A percentile compares a stretch with the other conserved stretches of the same genome.
Evolutionary conservation across 2,888 invertebrate species (phyloP).

Genomic region (Ophion slaviceki): DNA sequence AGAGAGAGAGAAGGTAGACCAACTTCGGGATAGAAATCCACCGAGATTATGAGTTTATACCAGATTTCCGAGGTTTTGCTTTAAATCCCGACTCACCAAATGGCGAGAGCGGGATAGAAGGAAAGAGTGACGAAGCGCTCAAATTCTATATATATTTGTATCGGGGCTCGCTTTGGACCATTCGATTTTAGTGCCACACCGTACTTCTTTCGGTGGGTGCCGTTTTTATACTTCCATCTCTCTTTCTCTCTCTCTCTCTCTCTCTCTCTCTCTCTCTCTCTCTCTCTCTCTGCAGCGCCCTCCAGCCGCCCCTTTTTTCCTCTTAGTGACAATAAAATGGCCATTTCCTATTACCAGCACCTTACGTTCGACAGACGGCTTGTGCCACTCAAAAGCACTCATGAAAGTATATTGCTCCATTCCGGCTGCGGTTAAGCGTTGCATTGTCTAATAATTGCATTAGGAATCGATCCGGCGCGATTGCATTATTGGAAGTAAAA

Average conservation of each 20-base stretch:
- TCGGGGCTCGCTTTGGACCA: constrained; percentile 68
- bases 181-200: constrained; percentile 73
- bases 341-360: constrained; percentile 17
- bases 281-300: not conserved
- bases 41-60: constrained; percentile 74
- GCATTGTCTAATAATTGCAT: constrained; percentile 81
- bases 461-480: constrained; percentile 79
- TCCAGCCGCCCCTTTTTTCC: too few relatives aligned
- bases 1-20: constrained; percentile 6
- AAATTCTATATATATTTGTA: constrained; percentile 5
- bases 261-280: constrained; percentile 18
- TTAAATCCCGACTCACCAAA: constrained; percentile 55
- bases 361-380: constrained; percentile 46
- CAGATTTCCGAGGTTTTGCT: constrained; percentile 67
- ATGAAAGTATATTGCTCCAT: constrained; percentile 80
- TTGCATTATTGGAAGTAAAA: constrained; percentile 73
- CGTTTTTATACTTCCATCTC: constrained; percentile 12
- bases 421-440: constrained; percentile 76
- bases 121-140: constrained; percentile 6
- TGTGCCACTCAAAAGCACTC: constrained; percentile 69
- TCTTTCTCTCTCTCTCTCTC: too few relatives aligned
- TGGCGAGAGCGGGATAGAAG: not conserved
- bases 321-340: constrained; percentile 4
- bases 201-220: constrained; percentile 34
- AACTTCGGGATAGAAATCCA: constrained; percentile 61